These are phyloP conservation scores for Ondatra zibethicus DNA, from an alignment of 2,113 vertebrate genomes.

Conservation along the genomic window DNA sequence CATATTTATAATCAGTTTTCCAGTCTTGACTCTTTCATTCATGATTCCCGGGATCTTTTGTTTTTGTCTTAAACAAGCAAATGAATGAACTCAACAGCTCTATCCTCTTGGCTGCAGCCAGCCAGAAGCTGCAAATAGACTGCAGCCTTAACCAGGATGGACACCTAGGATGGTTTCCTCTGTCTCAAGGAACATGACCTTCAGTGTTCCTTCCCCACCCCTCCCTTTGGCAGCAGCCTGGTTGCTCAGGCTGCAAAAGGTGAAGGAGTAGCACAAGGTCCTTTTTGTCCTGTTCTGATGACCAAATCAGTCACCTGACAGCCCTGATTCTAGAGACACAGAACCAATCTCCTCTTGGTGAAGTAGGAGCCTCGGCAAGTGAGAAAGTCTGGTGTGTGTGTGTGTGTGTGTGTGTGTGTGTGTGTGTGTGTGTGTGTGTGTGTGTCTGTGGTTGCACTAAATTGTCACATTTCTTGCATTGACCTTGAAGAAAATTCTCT, in stretches of 20 bases:
- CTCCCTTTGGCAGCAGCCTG: neutral
- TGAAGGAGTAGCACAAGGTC: neutral
- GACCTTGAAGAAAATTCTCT: neutral
- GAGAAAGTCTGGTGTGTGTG: neutral
- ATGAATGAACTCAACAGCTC: neutral
- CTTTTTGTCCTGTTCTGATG: neutral
- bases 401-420: too few species aligned
- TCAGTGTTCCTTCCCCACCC: neutral
- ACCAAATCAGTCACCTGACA: neutral
- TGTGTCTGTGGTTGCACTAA: neutral
- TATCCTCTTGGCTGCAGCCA: neutral
- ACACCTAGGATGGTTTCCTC: neutral
- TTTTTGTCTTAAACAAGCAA: neutral
- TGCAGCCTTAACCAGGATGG: neutral
- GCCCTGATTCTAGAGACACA: neutral
- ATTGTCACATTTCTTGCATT: neutral
- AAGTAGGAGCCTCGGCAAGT: neutral
- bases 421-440: too few species aligned
- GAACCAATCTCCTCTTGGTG: neutral
- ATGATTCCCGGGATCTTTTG: neutral
- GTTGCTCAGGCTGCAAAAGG: neutral
- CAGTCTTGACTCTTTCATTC: neutral
- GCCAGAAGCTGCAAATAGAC: neutral
- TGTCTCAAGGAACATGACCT: neutral
- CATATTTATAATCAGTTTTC: slow-evolving; percentile 47